These are phyloP conservation scores for Gobiocypris rarus DNA, from an alignment of 2,113 vertebrate species.

Conservation along the genomic window DNA sequence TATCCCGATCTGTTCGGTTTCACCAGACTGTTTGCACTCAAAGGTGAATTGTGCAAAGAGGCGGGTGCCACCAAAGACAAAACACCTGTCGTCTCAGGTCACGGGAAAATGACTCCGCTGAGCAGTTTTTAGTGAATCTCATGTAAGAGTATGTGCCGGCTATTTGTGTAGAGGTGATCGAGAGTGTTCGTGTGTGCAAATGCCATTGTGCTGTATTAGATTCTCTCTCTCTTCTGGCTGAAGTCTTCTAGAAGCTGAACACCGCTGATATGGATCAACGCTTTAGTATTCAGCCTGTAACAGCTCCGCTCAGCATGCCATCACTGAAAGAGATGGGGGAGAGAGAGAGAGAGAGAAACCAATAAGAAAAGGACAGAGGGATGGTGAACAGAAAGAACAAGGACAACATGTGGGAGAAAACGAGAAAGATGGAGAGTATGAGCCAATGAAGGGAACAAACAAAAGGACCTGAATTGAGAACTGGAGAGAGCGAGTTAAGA, in stretches of 20 bases:
- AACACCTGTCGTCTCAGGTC: background rate
- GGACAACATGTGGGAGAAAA: background rate
- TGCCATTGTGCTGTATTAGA: slow-evolving; percentile 10
- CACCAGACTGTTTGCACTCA: slow-evolving; percentile 10
- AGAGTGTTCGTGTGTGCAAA: slow-evolving; percentile 31
- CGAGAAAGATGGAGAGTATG: slow-evolving; percentile 6
- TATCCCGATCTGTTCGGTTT: background rate
- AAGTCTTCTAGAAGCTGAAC: slow-evolving; percentile 30
- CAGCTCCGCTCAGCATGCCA: slow-evolving; percentile 33
- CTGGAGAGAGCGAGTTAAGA: background rate
- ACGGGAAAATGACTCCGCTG: background rate
- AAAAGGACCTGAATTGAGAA: background rate
- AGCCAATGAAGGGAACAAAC: background rate
- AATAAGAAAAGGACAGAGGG: background rate
- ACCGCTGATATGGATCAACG: slow-evolving; percentile 43
- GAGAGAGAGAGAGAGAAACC: slow-evolving; percentile 14
- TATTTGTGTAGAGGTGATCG: slow-evolving; percentile 6
- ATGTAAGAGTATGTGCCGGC: background rate
- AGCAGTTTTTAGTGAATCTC: background rate
- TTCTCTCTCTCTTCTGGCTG: slow-evolving; percentile 34
- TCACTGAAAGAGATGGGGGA: background rate
- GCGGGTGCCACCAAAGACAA: background rate
- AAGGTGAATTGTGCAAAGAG: background rate
- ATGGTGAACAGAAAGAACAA: slow-evolving; percentile 13
- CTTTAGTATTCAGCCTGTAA: slow-evolving; percentile 50